Evolutionary conservation across 2,888 invertebrate genomes (phyloP), one percentile per base, ranked within the genome.

Genomic region (Thereva unica): DNA sequence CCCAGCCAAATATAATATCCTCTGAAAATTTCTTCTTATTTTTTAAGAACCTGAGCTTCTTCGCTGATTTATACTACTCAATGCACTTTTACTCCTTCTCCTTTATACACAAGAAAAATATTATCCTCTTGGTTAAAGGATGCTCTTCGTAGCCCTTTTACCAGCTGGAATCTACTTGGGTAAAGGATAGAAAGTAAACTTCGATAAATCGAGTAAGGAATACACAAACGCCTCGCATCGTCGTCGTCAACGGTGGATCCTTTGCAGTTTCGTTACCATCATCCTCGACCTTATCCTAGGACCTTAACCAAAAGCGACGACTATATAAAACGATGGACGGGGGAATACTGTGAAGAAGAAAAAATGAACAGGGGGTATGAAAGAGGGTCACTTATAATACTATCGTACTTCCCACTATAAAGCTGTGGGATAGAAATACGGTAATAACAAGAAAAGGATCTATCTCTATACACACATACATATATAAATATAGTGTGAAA

Each of bases 51-150:
- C 38, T 12, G 41, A 40, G 23, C 49, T 61, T 35, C 49, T 34
- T 47, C 23, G 34, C 49, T 61, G 61, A 61, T 61, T 61, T 61
- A 61, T 61, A 61, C 41, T 34, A 50, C 40, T 41, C 44, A 34
- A 37, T 47, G 47, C 10, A 41, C 50, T 23, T 23, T 23, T 23
- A 23, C 23, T 23, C 23, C 38, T 49, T 38, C 23, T 23, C 23
- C 38, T 49, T 38, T 50, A 23, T 61, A 50, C 42, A 50, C 50
- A 50, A 23, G 41, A 41, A 61, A 61, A 61, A 50, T 61, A 49
- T 50, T 40, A 61, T 41, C 61, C 35, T 57, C 35, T 10, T 37
- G 56, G 34, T 35, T 4, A 23, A 35, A 34, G 38, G 59, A 49
- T 35, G 59, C 12, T 7, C 23, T 23, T 23, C 23, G 23, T 23